A percentile compares a stretch with the other conserved stretches of the same genome.
Conservation (phyloP, 2,888 invertebrate genomes). For the Cephus runcator region DNA sequence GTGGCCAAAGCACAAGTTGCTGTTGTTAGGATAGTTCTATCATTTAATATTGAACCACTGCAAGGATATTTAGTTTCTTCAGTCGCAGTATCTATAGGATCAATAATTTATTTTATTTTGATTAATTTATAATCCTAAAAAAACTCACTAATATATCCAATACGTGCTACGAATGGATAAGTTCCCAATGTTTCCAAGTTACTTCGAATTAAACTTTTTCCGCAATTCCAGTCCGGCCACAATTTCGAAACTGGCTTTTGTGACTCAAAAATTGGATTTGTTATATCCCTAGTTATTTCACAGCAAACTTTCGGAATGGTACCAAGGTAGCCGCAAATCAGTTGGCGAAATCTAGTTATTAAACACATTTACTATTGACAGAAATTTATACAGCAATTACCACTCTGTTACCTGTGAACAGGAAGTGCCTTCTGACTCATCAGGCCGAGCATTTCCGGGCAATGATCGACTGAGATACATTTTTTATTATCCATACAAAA, state of each 20-base stretch:
- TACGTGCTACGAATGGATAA: conserved; percentile 80
- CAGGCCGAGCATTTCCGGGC: conserved; percentile 38
- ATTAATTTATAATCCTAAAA: conserved; percentile 10
- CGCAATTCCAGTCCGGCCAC: conserved; percentile 38
- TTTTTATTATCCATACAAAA: conserved; percentile 40
- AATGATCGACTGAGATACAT: conserved; percentile 42
- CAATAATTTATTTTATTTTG: conserved; percentile 18
- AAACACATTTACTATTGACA: neutral
- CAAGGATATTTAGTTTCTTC: conserved; percentile 81
- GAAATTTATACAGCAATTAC: conserved; percentile 9
- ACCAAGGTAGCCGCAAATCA: conserved; percentile 49
- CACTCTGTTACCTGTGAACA: conserved; percentile 43
- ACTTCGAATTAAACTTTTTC: conserved; percentile 44
- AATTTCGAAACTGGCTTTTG: conserved; percentile 13
- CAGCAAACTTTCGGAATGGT: conserved; percentile 48
- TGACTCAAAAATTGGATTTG: conserved; percentile 12
- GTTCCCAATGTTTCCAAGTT: conserved; percentile 69
- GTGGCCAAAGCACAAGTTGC: conserved; percentile 84
- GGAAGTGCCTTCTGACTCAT: conserved; percentile 46
- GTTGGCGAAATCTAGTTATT: conserved; percentile 46
- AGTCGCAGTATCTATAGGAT: conserved; percentile 72
- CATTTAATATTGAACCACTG: conserved; percentile 77
- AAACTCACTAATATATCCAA: conserved; percentile 79
- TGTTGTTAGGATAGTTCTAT: conserved; percentile 75
- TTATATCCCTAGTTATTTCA: conserved; percentile 23